Percentiles rank a stretch among this genome's conserved stretches.
These are phyloP conservation scores for Phrynocephalus versicolor DNA, from an alignment of 2,113 vertebrate species.

Conservation along the genomic window DNA sequence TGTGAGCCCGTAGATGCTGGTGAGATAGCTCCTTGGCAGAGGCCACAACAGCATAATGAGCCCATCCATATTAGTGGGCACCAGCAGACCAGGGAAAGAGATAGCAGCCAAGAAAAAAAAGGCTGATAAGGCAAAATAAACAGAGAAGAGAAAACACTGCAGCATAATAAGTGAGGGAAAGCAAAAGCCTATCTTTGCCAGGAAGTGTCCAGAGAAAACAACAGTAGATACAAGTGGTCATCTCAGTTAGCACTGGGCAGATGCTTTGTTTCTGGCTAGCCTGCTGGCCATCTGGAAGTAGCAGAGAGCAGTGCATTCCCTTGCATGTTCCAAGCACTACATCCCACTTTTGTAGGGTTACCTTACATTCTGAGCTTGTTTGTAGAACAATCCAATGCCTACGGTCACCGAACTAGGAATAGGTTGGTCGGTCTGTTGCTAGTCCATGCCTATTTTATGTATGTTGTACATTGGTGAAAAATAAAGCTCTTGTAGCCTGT, in stretches of 20 bases:
- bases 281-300: not conserved
- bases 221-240: not conserved
- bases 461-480: not conserved
- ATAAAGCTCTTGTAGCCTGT: not conserved
- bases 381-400: not conserved
- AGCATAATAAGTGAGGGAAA: not conserved
- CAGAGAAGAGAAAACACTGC: not conserved
- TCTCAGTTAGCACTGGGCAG: not conserved
- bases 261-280: not conserved
- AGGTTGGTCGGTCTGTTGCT: not conserved
- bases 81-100: no score
- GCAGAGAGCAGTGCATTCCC: not conserved
- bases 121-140: no score
- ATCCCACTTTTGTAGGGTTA: not conserved
- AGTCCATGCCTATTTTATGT: not conserved
- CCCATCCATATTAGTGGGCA: no score
- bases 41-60: not conserved
- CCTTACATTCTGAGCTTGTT: not conserved
- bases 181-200: not conserved
- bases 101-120: no score
- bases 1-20: no score
- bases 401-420: not conserved
- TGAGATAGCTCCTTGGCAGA: not conserved
- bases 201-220: not conserved
- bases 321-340: not conserved